Evolutionary conservation across 2,113 vertebrate species (phyloP).

Genomic region (Odobenus rosmarus): DNA sequence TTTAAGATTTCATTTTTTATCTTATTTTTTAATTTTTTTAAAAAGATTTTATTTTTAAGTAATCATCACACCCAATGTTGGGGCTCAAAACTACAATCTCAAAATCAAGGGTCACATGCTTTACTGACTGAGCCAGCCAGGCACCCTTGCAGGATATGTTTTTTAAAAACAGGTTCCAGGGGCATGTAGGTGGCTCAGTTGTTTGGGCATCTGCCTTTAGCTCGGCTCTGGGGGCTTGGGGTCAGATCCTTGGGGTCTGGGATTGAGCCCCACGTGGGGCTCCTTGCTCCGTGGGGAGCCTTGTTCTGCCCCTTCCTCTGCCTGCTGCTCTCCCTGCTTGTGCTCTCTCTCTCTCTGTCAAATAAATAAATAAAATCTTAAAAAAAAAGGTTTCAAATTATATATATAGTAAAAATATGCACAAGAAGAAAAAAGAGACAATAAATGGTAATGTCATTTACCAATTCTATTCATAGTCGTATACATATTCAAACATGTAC

Average conservation of each 20-base stretch:
- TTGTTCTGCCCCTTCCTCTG: background rate
- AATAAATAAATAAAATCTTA: background rate
- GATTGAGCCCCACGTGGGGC: background rate
- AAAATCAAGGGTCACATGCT: background rate
- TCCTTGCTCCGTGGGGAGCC: background rate
- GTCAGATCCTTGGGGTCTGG: background rate
- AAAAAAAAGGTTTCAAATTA: background rate
- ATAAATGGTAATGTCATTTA: slow-evolving; percentile 20
- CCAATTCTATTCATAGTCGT: background rate
- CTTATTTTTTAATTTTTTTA: too few relatives aligned
- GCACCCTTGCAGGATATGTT: background rate
- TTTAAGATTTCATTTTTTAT: background rate
- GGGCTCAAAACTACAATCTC: background rate
- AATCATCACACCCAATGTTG: background rate
- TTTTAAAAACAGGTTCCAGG: background rate
- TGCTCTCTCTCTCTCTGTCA: background rate
- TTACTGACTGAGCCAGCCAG: background rate
- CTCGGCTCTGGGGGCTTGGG: background rate
- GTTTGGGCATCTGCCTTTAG: background rate
- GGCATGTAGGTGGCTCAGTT: background rate
- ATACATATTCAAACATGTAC: background rate
- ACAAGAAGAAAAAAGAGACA: background rate
- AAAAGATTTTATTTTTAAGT: background rate
- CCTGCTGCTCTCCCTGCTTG: background rate
- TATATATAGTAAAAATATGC: background rate